A percentile compares a stretch with the other conserved stretches of the same genome.
These are phyloP conservation scores for Oryzaephilus surinamensis DNA, from an alignment of 1,140 invertebrate species.

Conservation along the genomic window DNA sequence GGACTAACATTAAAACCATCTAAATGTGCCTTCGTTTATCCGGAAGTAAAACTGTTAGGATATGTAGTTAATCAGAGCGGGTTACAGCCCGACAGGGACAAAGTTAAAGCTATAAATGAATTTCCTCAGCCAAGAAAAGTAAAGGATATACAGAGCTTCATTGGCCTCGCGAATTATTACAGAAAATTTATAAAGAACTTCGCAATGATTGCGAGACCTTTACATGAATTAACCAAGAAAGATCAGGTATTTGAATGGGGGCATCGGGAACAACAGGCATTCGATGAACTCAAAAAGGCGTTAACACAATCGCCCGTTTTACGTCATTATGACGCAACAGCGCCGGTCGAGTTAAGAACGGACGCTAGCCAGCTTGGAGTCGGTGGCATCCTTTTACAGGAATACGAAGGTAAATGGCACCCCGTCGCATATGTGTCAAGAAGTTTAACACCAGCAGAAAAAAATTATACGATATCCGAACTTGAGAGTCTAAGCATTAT, in stretches of 20 bases:
- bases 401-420: too few species aligned
- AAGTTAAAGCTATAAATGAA: constrained; percentile 1
- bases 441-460: background rate
- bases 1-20: constrained; percentile 1
- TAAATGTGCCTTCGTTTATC: background rate
- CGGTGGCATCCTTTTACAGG: too few species aligned
- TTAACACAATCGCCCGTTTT: constrained; percentile 3
- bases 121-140: constrained; percentile 4
- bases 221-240: background rate
- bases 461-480: background rate
- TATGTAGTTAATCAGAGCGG: background rate
- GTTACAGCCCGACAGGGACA: background rate
- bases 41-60: constrained; percentile 4
- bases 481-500: background rate
- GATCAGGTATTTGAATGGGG: background rate
- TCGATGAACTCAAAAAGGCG: constrained; percentile 3
- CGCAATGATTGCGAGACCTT: background rate
- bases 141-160: constrained; percentile 1
- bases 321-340: background rate
- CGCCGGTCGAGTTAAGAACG: constrained; percentile 6
- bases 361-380: constrained; percentile 13
- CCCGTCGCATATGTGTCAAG: background rate
- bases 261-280: constrained; percentile 2
- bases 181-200: constrained; percentile 8
- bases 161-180: constrained; percentile 5